Evolutionary conservation across 2,113 vertebrate genomes (phyloP).

Genomic region (Tachysurus fulvidraco): DNA sequence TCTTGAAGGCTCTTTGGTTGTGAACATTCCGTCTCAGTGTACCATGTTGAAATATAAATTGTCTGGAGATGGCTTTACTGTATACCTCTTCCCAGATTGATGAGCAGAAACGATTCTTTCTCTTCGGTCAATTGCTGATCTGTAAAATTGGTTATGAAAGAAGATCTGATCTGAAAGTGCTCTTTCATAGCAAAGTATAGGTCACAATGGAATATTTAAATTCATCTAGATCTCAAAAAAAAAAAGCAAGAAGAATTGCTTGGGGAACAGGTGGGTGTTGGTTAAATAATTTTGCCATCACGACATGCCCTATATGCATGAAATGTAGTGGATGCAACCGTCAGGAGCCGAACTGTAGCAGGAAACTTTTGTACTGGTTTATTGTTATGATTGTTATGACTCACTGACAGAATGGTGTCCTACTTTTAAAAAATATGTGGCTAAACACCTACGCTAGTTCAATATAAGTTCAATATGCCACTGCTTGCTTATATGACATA

Average conservation of each 20-base stretch:
- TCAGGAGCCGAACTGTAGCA: conserved; percentile 61
- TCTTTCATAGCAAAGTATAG: background rate
- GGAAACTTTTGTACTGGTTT: conserved; percentile 37
- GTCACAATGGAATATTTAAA: background rate
- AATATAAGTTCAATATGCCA: background rate
- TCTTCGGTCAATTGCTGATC: background rate
- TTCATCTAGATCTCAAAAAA: background rate
- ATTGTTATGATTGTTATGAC: conserved; percentile 43
- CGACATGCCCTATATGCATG: conserved; percentile 28
- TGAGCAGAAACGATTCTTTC: background rate
- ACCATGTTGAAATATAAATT: background rate
- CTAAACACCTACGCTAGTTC: background rate
- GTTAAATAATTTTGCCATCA: background rate
- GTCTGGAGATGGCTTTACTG: background rate
- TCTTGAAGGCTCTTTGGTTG: background rate
- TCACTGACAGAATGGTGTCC: conserved; percentile 33
- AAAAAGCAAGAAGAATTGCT: background rate
- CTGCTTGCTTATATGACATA: too few species aligned
- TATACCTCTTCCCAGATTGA: background rate
- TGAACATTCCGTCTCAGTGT: background rate
- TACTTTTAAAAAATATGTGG: conserved; percentile 35
- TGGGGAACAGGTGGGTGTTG: background rate
- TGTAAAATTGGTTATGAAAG: background rate
- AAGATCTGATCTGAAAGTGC: background rate
- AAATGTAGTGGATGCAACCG: conserved; percentile 43